Conservation (phyloP, 2,797 vertebrate genomes). For the Protosalanx chinensis region DNA sequence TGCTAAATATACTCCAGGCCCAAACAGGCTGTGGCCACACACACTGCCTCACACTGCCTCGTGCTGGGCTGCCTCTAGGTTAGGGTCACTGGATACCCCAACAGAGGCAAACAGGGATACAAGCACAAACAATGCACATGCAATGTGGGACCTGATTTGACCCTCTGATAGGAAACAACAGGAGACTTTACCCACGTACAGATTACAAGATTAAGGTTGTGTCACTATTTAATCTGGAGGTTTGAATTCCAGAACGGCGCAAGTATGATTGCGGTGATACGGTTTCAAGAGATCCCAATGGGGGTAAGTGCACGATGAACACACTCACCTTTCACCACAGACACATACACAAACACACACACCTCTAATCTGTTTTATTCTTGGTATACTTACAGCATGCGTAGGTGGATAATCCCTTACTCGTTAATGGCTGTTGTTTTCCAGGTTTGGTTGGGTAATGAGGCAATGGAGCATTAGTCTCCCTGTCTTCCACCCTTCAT, state of each 20-base stretch:
- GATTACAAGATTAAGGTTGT: neutral
- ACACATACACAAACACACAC: conserved; percentile 40
- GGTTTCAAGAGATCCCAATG: conserved; percentile 23
- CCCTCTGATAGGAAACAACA: conserved; percentile 19
- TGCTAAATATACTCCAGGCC: conserved; percentile 74
- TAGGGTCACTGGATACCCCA: conserved; percentile 58
- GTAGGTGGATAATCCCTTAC: conserved; percentile 64
- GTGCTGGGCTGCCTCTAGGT: conserved; percentile 50
- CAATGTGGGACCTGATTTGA: conserved; percentile 36
- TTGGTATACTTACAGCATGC: conserved; percentile 69
- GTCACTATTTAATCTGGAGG: neutral
- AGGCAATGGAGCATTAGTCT: conserved; percentile 53
- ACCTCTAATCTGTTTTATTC: conserved; percentile 70
- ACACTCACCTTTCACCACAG: conserved; percentile 25
- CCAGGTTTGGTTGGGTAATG: conserved; percentile 63
- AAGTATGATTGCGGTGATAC: conserved; percentile 15
- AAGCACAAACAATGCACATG: conserved; percentile 14
- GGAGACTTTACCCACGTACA: neutral
- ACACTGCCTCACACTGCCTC: conserved; percentile 37
- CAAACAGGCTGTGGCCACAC: conserved; percentile 25
- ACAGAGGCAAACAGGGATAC: conserved; percentile 27
- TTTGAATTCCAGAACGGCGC: neutral
- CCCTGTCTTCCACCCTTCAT: conserved; percentile 45
- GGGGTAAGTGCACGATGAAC: conserved; percentile 32
- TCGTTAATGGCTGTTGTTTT: conserved; percentile 56